A percentile compares a stretch with the other conserved stretches of the same genome.
Conservation (phyloP, 1,140 invertebrate species). For the Mamestra configurata region DNA sequence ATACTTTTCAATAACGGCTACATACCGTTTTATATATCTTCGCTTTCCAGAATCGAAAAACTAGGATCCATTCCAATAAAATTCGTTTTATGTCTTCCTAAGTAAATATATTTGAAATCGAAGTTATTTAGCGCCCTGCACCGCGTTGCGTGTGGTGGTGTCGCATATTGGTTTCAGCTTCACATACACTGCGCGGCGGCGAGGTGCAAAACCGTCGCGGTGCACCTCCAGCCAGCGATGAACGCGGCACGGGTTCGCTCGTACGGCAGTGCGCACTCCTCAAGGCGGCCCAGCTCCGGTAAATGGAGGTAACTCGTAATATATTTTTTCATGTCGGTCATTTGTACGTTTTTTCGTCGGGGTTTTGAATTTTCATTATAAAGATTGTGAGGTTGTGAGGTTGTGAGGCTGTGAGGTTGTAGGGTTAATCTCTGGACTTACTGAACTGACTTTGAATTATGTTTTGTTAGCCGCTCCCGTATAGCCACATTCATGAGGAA, state of each 20-base stretch:
- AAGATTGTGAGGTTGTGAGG: too few relatives aligned
- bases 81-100: slow-evolving; percentile 66
- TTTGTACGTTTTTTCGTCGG: too few relatives aligned
- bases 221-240: not conserved
- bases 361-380: too few relatives aligned
- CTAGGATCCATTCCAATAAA: slow-evolving; percentile 63
- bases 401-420: too few relatives aligned
- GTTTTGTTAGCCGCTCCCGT: too few relatives aligned
- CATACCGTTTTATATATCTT: not conserved
- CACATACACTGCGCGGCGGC: not conserved
- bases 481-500: too few relatives aligned
- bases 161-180: not conserved
- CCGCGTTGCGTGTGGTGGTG: not conserved
- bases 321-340: slow-evolving; percentile 64
- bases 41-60: slow-evolving; percentile 47
- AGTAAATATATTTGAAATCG: slow-evolving; percentile 71
- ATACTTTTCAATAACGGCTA: not conserved
- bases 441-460: too few relatives aligned
- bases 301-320: slow-evolving; percentile 62
- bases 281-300: slow-evolving; percentile 37
- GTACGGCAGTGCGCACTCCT: not conserved
- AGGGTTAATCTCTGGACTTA: too few relatives aligned
- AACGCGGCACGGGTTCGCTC: not conserved
- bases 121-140: slow-evolving; percentile 60
- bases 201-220: too few relatives aligned